Evolutionary conservation across 2,113 vertebrate species (phyloP).

Genomic region (Platichthys stellatus): DNA sequence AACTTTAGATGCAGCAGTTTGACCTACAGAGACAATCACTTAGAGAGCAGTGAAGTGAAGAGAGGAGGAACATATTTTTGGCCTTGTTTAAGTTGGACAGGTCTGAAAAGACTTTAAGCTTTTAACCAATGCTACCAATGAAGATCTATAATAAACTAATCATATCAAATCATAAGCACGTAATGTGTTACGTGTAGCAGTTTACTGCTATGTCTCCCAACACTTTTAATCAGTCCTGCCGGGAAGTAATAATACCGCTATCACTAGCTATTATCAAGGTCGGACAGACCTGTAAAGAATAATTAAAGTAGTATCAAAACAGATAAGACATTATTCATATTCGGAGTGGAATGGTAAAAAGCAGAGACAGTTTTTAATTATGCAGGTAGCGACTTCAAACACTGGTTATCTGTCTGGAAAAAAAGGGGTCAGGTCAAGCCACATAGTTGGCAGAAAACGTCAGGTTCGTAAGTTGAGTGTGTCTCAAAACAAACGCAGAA

Average conservation of each 20-base stretch:
- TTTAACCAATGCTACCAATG: not conserved
- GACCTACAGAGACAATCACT: not conserved
- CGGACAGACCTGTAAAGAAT: slow-evolving; percentile 19
- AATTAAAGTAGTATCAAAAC: not conserved
- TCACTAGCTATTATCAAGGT: slow-evolving; percentile 1
- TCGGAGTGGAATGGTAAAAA: not conserved
- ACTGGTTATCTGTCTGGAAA: not conserved
- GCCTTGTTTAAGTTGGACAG: not conserved
- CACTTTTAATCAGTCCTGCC: not conserved
- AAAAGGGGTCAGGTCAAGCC: slow-evolving; percentile 14
- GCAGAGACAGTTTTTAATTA: not conserved
- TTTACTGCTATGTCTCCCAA: slow-evolving; percentile 14
- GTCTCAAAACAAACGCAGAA: not conserved
- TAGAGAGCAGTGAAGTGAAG: not conserved
- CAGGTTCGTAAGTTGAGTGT: not conserved
- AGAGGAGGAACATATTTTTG: not conserved
- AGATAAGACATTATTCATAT: slow-evolving; percentile 2
- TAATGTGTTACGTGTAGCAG: no score
- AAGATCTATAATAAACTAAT: not conserved
- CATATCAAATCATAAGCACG: not conserved
- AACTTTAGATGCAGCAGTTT: not conserved
- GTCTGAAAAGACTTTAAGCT: not conserved
- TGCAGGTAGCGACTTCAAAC: not conserved
- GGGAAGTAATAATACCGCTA: not conserved
- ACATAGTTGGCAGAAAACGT: not conserved